Percentiles rank a stretch among this genome's conserved stretches.
Conservation (phyloP, 1,140 invertebrate species). For the Neodiprion pinetum region DNA sequence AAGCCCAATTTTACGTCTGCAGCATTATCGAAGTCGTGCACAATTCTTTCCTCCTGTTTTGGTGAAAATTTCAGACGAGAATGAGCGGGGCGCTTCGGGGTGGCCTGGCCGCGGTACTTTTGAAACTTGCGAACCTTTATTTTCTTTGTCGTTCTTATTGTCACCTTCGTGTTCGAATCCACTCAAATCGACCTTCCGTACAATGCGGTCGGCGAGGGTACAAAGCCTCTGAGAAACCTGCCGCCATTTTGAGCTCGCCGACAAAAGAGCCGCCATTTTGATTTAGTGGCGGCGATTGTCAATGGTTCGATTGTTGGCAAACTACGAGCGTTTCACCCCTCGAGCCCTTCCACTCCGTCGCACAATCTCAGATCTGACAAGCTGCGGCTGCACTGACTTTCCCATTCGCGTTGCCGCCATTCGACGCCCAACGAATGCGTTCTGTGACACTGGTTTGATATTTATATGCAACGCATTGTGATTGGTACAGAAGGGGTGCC, state of each 20-base stretch:
- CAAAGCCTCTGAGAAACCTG: constrained; percentile 30
- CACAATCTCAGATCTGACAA: background rate
- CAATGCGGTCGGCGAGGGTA: constrained; percentile 32
- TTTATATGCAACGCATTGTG: too few species aligned
- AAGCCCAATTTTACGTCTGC: too few species aligned
- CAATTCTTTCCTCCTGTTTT: too few species aligned
- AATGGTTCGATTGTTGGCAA: constrained; percentile 39
- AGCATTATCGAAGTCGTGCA: too few species aligned
- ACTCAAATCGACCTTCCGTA: constrained; percentile 33
- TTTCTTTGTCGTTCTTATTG: constrained; percentile 30
- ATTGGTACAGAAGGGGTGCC: too few species aligned
- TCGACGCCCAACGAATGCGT: too few species aligned
- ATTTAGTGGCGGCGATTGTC: constrained; percentile 42
- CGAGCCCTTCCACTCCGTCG: background rate
- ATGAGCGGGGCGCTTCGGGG: background rate
- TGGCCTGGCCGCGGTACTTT: constrained; percentile 6
- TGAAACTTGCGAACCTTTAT: background rate
- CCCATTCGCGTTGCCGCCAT: too few species aligned
- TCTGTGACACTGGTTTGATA: too few species aligned
- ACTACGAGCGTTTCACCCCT: constrained; percentile 15
- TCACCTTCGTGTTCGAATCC: constrained; percentile 31
- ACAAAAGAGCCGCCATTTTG: constrained; percentile 41
- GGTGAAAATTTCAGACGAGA: too few species aligned
- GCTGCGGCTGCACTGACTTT: too few species aligned
- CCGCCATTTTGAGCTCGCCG: constrained; percentile 35